Evolutionary conservation across 2,113 vertebrate genomes (phyloP).

Genomic region (Amphilophus citrinellus): DNA sequence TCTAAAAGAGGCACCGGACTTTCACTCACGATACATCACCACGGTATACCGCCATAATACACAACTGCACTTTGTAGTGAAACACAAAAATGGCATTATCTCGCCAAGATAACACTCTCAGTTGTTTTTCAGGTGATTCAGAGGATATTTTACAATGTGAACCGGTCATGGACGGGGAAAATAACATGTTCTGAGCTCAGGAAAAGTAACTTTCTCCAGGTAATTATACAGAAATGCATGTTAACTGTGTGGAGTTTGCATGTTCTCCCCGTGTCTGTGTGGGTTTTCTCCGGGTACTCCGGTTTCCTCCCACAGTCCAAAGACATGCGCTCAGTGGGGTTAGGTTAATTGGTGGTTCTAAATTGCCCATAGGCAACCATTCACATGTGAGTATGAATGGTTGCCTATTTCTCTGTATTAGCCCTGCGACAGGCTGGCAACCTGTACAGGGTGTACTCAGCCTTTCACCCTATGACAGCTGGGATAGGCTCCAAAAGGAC

Average conservation of each 20-base stretch:
- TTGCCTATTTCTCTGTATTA: too few relatives aligned
- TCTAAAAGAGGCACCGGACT: conserved; percentile 94
- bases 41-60: conserved; percentile 79
- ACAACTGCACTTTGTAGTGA: background rate
- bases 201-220: conserved; percentile 95
- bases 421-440: too few relatives aligned
- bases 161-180: conserved; percentile 94
- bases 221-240: conserved; percentile 43
- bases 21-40: conserved; percentile 97
- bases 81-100: background rate
- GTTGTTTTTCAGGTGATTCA: conserved; percentile 88
- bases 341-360: too few relatives aligned
- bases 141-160: conserved; percentile 96
- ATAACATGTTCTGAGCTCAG: conserved; percentile 91
- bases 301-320: too few relatives aligned
- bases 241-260: background rate
- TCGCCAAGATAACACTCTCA: background rate
- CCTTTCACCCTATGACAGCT: too few relatives aligned
- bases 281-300: too few relatives aligned
- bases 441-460: too few relatives aligned
- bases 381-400: too few relatives aligned
- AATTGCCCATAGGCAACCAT: too few relatives aligned
- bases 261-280: too few relatives aligned
- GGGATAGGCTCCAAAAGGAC: too few relatives aligned
- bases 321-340: too few relatives aligned